Evolutionary conservation across 2,113 vertebrate genomes (phyloP).

Genomic region (Pluvianellus socialis): DNA sequence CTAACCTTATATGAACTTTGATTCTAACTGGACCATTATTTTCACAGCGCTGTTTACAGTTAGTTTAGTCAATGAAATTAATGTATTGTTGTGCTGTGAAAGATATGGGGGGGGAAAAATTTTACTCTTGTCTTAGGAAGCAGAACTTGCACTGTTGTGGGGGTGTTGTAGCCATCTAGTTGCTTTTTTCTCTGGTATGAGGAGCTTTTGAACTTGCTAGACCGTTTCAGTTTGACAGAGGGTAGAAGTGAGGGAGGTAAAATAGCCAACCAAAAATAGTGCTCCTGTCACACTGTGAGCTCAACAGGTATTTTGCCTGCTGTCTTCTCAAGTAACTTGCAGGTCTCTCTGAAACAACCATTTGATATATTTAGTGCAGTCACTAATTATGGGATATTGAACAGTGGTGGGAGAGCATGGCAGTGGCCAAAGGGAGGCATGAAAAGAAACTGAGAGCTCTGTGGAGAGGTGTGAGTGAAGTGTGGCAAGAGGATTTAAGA

Average conservation of each 20-base stretch:
- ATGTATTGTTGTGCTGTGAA: neutral
- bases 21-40: neutral
- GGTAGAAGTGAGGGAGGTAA: neutral
- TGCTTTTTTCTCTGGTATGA: neutral
- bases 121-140: neutral
- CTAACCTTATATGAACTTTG: neutral
- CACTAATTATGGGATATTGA: neutral
- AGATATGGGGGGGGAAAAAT: neutral
- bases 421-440: neutral
- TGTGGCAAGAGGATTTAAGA: neutral
- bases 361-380: neutral
- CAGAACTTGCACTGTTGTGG: neutral
- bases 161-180: neutral
- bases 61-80: neutral
- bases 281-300: neutral
- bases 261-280: neutral
- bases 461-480: neutral
- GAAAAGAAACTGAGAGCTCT: neutral
- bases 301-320: neutral
- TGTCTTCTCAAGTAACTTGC: neutral
- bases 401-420: neutral
- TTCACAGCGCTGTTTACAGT: neutral
- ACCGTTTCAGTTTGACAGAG: neutral
- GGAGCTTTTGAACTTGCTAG: neutral
- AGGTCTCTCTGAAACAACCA: neutral